Percentiles rank a stretch among this genome's conserved stretches.
phyloP scores from a whole-genome alignment of 2,113 vertebrate species.

The Probosciger aterrimus region DNA sequence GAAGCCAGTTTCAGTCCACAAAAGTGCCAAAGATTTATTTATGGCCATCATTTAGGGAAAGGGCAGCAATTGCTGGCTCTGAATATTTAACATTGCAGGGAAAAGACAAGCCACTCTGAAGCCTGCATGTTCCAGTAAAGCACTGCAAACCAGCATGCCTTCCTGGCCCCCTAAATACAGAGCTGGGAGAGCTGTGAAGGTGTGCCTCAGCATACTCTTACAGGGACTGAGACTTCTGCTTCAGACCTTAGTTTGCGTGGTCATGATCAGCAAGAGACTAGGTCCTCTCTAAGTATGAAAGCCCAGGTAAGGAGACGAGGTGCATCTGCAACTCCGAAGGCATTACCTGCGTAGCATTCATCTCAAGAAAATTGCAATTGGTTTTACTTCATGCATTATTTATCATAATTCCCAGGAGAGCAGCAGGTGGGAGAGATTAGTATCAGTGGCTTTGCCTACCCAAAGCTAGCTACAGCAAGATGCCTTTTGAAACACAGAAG shows the following conservation, averaged over 20 bases:
- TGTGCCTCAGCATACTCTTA: not conserved
- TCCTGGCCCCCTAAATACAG: not conserved
- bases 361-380: not conserved
- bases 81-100: not conserved
- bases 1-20: conserved; percentile 44
- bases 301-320: not conserved
- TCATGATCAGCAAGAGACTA: not conserved
- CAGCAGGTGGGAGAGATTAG: not conserved
- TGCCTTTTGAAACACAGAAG: not conserved
- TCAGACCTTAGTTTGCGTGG: not conserved
- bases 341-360: not conserved
- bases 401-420: not conserved
- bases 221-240: not conserved
- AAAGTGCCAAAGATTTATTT: conserved; percentile 42
- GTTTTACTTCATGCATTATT: not conserved
- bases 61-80: conserved; percentile 19
- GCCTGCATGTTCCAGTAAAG: not conserved
- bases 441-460: not conserved
- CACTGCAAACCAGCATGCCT: not conserved
- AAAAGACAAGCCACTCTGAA: not conserved
- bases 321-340: not conserved
- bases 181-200: not conserved
- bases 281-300: not conserved
- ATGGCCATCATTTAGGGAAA: conserved; percentile 42
- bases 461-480: not conserved